phyloP scores from a whole-genome alignment of 2,888 invertebrate genomes.

The Papilio demoleus region DNA sequence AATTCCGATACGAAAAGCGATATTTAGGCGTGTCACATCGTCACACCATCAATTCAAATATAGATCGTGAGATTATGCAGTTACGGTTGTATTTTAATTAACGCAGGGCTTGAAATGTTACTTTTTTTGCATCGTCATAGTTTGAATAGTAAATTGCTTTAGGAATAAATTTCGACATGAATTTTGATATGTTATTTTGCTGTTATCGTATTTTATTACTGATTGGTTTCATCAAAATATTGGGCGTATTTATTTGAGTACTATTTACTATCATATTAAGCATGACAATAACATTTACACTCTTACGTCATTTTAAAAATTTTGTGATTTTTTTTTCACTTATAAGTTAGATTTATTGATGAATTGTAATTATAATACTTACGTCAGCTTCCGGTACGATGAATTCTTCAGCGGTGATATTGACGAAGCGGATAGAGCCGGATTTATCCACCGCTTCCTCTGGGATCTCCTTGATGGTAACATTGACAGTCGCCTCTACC shows the following conservation, averaged over 20 bases:
- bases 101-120: background rate
- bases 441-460: constrained; percentile 96
- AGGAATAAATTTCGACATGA: constrained; percentile 9
- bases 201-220: constrained; percentile 1
- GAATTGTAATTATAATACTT: too few relatives aligned
- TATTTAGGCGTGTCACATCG: constrained; percentile 35
- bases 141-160: constrained; percentile 29
- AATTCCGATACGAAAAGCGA: constrained; percentile 37
- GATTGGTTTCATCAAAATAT: constrained; percentile 13
- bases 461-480: constrained; percentile 93
- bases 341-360: too few relatives aligned
- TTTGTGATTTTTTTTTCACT: too few relatives aligned
- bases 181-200: constrained; percentile 15
- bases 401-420: constrained; percentile 93
- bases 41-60: constrained; percentile 34
- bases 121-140: background rate
- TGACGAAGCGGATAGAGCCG: constrained; percentile 93
- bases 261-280: background rate
- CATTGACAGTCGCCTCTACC: constrained; percentile 93
- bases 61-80: constrained; percentile 15
- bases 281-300: background rate
- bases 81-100: constrained; percentile 37
- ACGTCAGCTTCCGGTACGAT: constrained; percentile 84
- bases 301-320: background rate
- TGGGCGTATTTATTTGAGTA: background rate